Evolutionary conservation across 2,888 invertebrate genomes (phyloP).

Genomic region (Chaetoderma sp.): DNA sequence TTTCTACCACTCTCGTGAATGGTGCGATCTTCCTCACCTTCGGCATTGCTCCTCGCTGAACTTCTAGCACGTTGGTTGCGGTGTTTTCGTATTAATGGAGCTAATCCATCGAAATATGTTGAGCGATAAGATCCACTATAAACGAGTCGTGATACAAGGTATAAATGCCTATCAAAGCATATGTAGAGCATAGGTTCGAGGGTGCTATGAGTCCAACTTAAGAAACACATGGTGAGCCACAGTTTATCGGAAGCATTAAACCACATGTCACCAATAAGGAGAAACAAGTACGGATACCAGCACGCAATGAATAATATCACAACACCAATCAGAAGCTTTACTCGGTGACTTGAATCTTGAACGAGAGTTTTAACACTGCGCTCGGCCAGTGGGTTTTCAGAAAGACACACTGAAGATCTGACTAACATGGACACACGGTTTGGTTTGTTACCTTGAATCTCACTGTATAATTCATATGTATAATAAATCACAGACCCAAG

Average conservation of each 20-base stretch:
- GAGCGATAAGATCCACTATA: conserved; percentile 38
- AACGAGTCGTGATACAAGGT: conserved; percentile 53
- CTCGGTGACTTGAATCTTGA: conserved; percentile 60
- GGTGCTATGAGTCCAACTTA: conserved; percentile 68
- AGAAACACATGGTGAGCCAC: conserved; percentile 67
- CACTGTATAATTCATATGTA: conserved; percentile 63
- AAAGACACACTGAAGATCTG: conserved; percentile 60
- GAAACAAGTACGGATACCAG: conserved; percentile 68
- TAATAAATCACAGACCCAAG: conserved; percentile 63
- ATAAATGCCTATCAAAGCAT: conserved; percentile 65
- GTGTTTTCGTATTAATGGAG: conserved; percentile 9
- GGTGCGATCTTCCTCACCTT: too few species aligned
- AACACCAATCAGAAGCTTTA: conserved; percentile 64
- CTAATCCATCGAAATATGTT: not conserved
- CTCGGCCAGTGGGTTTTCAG: conserved; percentile 46
- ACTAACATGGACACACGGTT: conserved; percentile 63
- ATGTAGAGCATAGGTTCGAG: conserved; percentile 66
- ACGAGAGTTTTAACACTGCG: conserved; percentile 55
- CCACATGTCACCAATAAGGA: conserved; percentile 63
- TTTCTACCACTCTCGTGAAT: too few species aligned
- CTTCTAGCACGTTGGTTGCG: too few species aligned
- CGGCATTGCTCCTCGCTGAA: too few species aligned
- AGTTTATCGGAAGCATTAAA: conserved; percentile 64
- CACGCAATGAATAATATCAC: conserved; percentile 61
- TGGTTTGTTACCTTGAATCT: conserved; percentile 63